A percentile compares a stretch with the other conserved stretches of the same genome.
These are phyloP conservation scores for Loriculus beryllinus DNA, from an alignment of 2,797 vertebrate genomes.

Conservation along the genomic window DNA sequence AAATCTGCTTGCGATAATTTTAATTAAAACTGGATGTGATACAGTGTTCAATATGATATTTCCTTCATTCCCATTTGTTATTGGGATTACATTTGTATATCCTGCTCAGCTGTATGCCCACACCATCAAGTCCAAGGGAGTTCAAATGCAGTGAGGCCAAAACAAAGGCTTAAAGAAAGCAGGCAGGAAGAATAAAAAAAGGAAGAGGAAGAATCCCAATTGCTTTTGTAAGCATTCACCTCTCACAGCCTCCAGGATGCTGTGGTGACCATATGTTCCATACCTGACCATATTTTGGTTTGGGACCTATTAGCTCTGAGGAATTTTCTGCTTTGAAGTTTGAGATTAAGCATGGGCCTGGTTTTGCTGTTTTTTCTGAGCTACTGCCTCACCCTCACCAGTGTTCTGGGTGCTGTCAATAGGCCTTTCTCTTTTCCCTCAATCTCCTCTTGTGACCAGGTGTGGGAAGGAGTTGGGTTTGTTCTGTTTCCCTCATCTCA, in stretches of 20 bases:
- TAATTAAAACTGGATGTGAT: constrained; percentile 60
- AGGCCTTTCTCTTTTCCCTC: background rate
- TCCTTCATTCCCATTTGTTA: background rate
- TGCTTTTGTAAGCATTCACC: background rate
- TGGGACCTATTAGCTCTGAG: constrained; percentile 36
- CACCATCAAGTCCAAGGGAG: background rate
- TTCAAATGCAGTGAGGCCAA: background rate
- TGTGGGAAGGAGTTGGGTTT: background rate
- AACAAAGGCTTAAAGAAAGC: constrained; percentile 12
- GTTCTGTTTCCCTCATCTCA: background rate
- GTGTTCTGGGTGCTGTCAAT: background rate
- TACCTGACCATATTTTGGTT: constrained; percentile 50
- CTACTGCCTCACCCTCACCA: background rate
- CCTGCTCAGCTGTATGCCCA: background rate
- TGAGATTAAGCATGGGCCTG: constrained; percentile 10
- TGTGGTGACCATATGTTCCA: constrained; percentile 58
- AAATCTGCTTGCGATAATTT: constrained; percentile 64
- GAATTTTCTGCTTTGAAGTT: constrained; percentile 51
- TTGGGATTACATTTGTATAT: constrained; percentile 12
- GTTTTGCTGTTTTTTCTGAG: background rate
- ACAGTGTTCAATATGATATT: constrained; percentile 13
- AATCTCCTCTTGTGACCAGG: background rate
- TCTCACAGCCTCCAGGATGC: background rate
- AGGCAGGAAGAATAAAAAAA: background rate
- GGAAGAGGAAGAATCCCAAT: background rate